Percentiles rank a stretch among this genome's conserved stretches.
These are phyloP conservation scores for Mastomys natalensis DNA, from an alignment of 2,113 vertebrate species.

Conservation along the genomic window DNA sequence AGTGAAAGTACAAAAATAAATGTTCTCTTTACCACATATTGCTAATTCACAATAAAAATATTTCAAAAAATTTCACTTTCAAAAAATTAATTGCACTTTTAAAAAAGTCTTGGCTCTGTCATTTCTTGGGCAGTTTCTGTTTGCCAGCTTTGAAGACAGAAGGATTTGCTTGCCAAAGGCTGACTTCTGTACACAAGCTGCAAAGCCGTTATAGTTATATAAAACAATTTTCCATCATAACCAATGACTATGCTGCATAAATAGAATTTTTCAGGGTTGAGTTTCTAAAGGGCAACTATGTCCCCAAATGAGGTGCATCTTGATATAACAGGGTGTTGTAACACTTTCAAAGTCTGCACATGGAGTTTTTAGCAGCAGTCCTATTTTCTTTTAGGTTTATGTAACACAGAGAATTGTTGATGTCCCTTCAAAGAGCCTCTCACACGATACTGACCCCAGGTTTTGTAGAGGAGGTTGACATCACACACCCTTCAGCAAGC, in stretches of 20 bases:
- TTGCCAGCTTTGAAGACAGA: constrained; percentile 50
- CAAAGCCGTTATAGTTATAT: constrained; percentile 8
- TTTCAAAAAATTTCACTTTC: constrained; percentile 69
- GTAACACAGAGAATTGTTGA: constrained; percentile 40
- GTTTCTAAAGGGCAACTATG: constrained; percentile 64
- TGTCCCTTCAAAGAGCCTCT: background rate
- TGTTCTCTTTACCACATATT: constrained; percentile 53
- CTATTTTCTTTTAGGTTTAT: constrained; percentile 57
- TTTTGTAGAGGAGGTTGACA: background rate
- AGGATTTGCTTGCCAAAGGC: constrained; percentile 30
- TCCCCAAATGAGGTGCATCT: constrained; percentile 44
- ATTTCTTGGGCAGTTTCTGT: constrained; percentile 25
- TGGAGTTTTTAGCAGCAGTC: constrained; percentile 42
- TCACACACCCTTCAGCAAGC: background rate
- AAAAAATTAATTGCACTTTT: constrained; percentile 58
- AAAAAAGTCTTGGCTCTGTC: background rate
- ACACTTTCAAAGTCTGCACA: constrained; percentile 37
- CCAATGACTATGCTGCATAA: constrained; percentile 44
- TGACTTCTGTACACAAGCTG: constrained; percentile 35
- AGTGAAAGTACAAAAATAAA: constrained; percentile 25
- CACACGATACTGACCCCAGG: background rate
- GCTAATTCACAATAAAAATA: constrained; percentile 45
- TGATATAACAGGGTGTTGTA: constrained; percentile 60
- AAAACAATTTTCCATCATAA: constrained; percentile 50
- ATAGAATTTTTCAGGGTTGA: constrained; percentile 23